Conservation (phyloP, 2,797 vertebrate genomes). For the Hozukius guyotensis region DNA sequence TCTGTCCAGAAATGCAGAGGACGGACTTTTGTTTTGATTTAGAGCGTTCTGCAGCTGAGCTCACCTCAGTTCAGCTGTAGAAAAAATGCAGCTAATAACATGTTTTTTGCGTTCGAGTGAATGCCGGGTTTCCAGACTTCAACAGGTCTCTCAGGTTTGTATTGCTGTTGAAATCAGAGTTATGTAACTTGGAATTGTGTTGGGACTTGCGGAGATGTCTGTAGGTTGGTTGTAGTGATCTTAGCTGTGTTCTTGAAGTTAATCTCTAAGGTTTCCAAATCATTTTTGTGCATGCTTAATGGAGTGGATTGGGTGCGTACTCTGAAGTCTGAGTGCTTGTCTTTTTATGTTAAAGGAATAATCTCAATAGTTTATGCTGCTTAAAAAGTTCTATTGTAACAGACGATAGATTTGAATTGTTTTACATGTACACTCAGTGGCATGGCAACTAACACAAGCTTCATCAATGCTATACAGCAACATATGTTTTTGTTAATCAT, state of each 20-base stretch:
- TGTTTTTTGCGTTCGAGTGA: conserved; percentile 61
- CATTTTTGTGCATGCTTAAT: conserved; percentile 3
- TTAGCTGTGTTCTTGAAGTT: not conserved
- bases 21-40: conserved; percentile 36
- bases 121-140: conserved; percentile 54
- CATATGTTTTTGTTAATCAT: conserved; percentile 22
- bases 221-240: not conserved
- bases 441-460: not conserved
- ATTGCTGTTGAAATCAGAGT: conserved; percentile 30
- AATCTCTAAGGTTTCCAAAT: conserved; percentile 15
- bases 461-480: not conserved
- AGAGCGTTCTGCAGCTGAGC: conserved; percentile 24
- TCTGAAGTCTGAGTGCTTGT: conserved; percentile 11
- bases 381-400: not conserved
- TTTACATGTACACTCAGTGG: not conserved
- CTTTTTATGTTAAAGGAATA: conserved; percentile 8
- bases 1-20: conserved; percentile 61
- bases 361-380: not conserved
- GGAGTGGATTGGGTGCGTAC: conserved; percentile 15
- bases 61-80: conserved; percentile 40
- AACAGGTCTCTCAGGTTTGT: conserved; percentile 71
- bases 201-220: conserved; percentile 27
- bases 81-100: conserved; percentile 68
- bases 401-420: not conserved
- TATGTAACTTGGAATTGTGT: conserved; percentile 34